These are phyloP conservation scores for Nothoprocta perdicaria DNA, from an alignment of 2,113 vertebrate genomes.

Conservation along the genomic window DNA sequence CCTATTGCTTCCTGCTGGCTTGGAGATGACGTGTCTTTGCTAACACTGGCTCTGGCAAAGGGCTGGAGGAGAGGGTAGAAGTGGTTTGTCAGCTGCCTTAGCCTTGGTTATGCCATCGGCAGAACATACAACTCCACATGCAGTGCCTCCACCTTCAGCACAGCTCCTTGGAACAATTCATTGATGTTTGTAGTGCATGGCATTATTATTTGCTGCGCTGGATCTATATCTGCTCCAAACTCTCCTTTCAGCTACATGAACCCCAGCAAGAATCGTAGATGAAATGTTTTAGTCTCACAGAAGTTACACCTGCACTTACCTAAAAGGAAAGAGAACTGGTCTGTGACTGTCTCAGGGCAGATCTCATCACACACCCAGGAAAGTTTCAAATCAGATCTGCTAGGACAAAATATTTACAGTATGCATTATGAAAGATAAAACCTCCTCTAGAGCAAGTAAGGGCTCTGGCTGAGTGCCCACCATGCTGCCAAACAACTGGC, in stretches of 20 bases:
- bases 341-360: slow-evolving; percentile 8
- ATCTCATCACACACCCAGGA: background rate
- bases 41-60: background rate
- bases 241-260: background rate
- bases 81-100: background rate
- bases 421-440: slow-evolving; percentile 11
- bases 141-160: background rate
- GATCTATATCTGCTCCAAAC: slow-evolving; percentile 6
- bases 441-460: slow-evolving; percentile 2
- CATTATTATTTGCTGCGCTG: background rate
- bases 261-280: background rate
- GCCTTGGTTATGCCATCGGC: background rate
- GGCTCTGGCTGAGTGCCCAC: slow-evolving; percentile 11
- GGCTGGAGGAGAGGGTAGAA: background rate
- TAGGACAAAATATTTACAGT: slow-evolving; percentile 27
- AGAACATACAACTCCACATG: background rate
- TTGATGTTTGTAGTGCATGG: background rate
- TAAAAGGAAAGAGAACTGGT: background rate
- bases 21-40: background rate
- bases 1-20: background rate
- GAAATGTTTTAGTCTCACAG: background rate
- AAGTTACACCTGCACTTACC: background rate
- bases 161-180: background rate
- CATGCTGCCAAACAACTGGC: slow-evolving; percentile 41
- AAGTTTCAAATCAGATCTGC: slow-evolving; percentile 4